These are phyloP conservation scores for Epinotia brunnichana DNA, from an alignment of 2,888 invertebrate genomes.

Conservation along the genomic window DNA sequence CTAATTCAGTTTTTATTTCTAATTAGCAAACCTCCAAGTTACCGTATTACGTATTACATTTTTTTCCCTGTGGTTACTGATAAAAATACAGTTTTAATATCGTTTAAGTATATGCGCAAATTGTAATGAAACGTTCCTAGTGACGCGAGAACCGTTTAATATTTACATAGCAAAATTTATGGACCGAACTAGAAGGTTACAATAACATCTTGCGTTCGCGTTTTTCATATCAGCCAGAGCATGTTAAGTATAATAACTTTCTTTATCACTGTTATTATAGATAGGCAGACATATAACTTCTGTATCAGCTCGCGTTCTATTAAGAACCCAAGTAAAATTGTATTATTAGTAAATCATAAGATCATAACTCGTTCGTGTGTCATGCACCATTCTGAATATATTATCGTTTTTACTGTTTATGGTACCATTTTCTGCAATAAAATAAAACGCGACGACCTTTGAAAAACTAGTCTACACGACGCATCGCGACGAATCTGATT, in stretches of 20 bases:
- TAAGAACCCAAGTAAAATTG: conserved; percentile 5
- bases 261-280: conserved; percentile 27
- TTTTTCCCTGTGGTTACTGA: too few species aligned
- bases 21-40: not conserved
- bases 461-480: conserved; percentile 14
- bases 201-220: conserved; percentile 34
- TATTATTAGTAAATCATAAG: conserved; percentile 17
- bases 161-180: conserved; percentile 40
- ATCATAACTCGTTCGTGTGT: conserved; percentile 14
- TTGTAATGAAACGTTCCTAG: conserved; percentile 14
- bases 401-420: conserved; percentile 15
- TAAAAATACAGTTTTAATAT: not conserved
- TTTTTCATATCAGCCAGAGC: conserved; percentile 18
- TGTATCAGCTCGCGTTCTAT: conserved; percentile 18
- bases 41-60: too few species aligned
- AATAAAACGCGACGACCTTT: conserved; percentile 25
- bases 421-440: conserved; percentile 25
- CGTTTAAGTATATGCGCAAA: not conserved
- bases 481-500: not conserved
- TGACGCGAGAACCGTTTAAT: not conserved
- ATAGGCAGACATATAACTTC: conserved; percentile 23
- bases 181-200: conserved; percentile 27
- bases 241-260: conserved; percentile 11
- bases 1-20: too few species aligned
- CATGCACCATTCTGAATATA: conserved; percentile 18